Evolutionary conservation across 2,797 vertebrate genomes (phyloP).

Genomic region (Epinephelus awoara): DNA sequence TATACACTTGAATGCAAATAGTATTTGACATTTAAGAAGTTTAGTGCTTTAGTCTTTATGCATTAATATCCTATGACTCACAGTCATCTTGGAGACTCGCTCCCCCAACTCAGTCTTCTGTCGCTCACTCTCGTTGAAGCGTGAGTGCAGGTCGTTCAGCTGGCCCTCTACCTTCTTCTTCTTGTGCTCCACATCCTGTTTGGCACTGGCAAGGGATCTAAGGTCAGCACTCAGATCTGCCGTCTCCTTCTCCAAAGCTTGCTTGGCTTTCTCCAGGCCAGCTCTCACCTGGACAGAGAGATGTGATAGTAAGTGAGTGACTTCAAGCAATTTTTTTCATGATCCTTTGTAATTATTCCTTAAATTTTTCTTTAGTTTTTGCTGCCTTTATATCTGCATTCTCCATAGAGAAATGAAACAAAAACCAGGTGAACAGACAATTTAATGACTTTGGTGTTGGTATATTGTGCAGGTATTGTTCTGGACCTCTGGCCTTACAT

Average conservation of each 20-base stretch:
- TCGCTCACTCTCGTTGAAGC: slow-evolving; percentile 90
- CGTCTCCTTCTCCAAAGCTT: slow-evolving; percentile 93
- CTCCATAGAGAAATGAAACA: neutral
- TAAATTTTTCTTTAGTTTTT: too few species aligned
- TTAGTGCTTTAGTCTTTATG: neutral
- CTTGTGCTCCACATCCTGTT: slow-evolving; percentile 95
- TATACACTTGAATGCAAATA: too few species aligned
- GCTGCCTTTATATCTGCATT: neutral
- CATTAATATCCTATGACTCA: slow-evolving; percentile 64
- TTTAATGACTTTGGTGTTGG: too few species aligned
- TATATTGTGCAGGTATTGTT: too few species aligned
- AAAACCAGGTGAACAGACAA: too few species aligned
- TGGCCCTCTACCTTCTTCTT: slow-evolving; percentile 96
- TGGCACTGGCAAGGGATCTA: slow-evolving; percentile 87
- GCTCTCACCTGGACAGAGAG: slow-evolving; percentile 86
- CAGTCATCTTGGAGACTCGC: slow-evolving; percentile 91
- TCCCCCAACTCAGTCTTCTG: slow-evolving; percentile 92
- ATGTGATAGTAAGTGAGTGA: neutral
- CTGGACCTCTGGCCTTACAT: too few species aligned
- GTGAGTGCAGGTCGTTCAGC: slow-evolving; percentile 91
- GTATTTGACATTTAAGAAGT: too few species aligned
- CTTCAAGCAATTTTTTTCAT: too few species aligned
- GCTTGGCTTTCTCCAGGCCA: slow-evolving; percentile 94
- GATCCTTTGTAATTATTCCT: too few species aligned
- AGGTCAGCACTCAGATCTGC: slow-evolving; percentile 90